Conservation (phyloP, 2,888 invertebrate genomes). For the Piscicola geometra region DNA sequence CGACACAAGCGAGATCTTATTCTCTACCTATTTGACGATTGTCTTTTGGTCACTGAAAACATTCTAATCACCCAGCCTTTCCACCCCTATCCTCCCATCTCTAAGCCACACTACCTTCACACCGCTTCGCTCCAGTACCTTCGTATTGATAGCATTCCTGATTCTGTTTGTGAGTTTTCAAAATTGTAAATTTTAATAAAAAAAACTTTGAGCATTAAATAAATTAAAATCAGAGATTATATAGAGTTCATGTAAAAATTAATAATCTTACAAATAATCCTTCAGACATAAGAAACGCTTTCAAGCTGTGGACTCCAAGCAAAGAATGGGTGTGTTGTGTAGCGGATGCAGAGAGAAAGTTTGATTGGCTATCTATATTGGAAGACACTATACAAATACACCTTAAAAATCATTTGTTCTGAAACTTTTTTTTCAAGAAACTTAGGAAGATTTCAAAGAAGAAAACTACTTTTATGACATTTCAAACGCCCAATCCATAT, state of each 20-base stretch:
- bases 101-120: background rate
- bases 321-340: slow-evolving; percentile 25
- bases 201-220: background rate
- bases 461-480: too few relatives aligned
- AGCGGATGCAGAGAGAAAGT: background rate
- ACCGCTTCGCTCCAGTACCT: slow-evolving; percentile 22
- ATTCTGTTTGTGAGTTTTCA: slow-evolving; percentile 21
- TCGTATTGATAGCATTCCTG: slow-evolving; percentile 3
- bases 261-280: background rate
- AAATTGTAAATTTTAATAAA: too few relatives aligned
- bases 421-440: too few relatives aligned
- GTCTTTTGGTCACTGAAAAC: background rate
- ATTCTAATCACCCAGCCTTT: background rate
- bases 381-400: slow-evolving; percentile 5
- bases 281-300: slow-evolving; percentile 25
- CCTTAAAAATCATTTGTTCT: slow-evolving; percentile 6
- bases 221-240: background rate
- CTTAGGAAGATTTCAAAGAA: too few relatives aligned
- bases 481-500: too few relatives aligned
- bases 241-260: background rate
- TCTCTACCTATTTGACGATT: slow-evolving; percentile 27
- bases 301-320: slow-evolving; percentile 28
- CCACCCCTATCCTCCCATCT: background rate
- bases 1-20: slow-evolving; percentile 10
- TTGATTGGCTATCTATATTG: slow-evolving; percentile 14